Conservation (phyloP, 1,140 invertebrate genomes). For the Drosophila sechellia region DNA sequence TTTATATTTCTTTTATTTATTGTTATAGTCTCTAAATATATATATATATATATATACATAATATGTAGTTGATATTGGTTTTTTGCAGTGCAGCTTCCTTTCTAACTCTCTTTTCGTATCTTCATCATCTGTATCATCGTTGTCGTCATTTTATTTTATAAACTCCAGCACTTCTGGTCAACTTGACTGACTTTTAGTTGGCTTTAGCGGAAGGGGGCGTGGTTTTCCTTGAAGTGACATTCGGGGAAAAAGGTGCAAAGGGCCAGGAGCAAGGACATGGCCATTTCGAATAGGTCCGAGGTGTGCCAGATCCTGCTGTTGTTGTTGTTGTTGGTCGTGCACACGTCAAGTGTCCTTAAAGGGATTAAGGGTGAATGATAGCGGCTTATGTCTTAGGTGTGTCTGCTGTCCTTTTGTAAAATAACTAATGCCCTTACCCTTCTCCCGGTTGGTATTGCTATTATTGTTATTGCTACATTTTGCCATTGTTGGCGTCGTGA, state of each 20-base stretch:
- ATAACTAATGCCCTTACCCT: slow-evolving; percentile 36
- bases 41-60: no score
- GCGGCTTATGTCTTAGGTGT: slow-evolving; percentile 80
- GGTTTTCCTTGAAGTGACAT: slow-evolving; percentile 6
- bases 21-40: no score
- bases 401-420: slow-evolving; percentile 66
- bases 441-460: slow-evolving; percentile 2
- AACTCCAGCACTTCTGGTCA: slow-evolving; percentile 79
- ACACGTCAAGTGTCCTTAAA: slow-evolving; percentile 81
- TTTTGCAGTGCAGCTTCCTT: neutral
- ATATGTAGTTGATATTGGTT: no score
- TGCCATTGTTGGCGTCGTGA: slow-evolving; percentile 1
- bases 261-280: slow-evolving; percentile 6
- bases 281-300: slow-evolving; percentile 34
- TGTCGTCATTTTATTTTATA: slow-evolving; percentile 79
- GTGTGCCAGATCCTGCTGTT: slow-evolving; percentile 59
- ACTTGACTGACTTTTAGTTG: slow-evolving; percentile 82
- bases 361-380: slow-evolving; percentile 81
- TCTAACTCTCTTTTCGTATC: neutral
- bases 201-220: slow-evolving; percentile 18
- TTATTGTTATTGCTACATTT: neutral
- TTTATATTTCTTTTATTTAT: no score
- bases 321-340: slow-evolving; percentile 31
- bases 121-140: slow-evolving; percentile 32
- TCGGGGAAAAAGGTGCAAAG: neutral